Evolutionary conservation across 1,140 invertebrate genomes (phyloP).

Genomic region (Drosophila teissieri): DNA sequence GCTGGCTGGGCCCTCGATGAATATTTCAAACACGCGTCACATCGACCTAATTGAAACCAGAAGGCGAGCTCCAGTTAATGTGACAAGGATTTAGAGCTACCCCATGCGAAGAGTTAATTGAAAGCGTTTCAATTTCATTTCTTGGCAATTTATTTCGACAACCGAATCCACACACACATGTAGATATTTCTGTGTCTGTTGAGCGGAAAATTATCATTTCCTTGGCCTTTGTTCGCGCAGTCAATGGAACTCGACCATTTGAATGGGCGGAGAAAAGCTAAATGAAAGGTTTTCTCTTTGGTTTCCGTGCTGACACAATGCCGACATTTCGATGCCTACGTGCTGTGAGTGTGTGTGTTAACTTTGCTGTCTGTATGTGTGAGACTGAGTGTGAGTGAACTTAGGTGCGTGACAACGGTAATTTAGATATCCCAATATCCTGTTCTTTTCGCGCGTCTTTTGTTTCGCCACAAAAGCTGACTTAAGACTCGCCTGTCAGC

Average conservation of each 20-base stretch:
- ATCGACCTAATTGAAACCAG: conserved; percentile 44
- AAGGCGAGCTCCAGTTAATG: conserved; percentile 31
- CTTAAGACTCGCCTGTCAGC: conserved; percentile 56
- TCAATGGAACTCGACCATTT: conserved; percentile 52
- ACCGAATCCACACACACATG: conserved; percentile 7
- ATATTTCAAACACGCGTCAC: conserved; percentile 42
- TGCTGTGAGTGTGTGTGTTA: conserved; percentile 1
- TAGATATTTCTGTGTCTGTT: conserved; percentile 34
- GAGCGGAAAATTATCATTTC: conserved; percentile 79
- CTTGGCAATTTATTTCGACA: conserved; percentile 29
- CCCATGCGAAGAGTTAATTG: conserved; percentile 44
- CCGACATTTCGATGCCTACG: conserved; percentile 15
- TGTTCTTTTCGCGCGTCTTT: conserved; percentile 75
- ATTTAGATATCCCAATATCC: conserved; percentile 71
- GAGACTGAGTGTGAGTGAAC: conserved; percentile 20
- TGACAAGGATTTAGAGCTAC: conserved; percentile 32
- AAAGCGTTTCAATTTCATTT: conserved; percentile 51
- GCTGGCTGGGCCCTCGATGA: conserved; percentile 17
- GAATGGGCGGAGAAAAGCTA: conserved; percentile 1
- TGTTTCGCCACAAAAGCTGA: conserved; percentile 60
- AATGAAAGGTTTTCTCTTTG: conserved; percentile 72
- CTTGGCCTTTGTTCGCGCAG: conserved; percentile 66
- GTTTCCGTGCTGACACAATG: conserved; percentile 56
- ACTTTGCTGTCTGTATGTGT: not conserved
- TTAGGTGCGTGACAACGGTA: conserved; percentile 64